Evolutionary conservation across 1,140 invertebrate species (phyloP).

Genomic region (Dreissena polymorpha): DNA sequence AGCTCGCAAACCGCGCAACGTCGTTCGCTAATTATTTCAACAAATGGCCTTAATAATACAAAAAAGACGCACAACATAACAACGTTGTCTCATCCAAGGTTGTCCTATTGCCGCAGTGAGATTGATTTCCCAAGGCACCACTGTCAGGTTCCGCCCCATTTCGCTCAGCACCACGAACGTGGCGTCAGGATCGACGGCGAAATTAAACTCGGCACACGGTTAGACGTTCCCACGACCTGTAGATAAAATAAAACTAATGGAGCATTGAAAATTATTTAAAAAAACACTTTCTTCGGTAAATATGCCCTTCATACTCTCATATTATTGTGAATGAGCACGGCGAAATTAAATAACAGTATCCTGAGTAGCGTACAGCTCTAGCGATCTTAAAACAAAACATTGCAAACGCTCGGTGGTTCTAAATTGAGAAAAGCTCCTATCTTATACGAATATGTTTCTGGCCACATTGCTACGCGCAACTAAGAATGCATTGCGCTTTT

Average conservation of each 20-base stretch:
- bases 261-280: not conserved
- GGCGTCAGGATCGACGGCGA: constrained; percentile 89
- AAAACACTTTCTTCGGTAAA: not conserved
- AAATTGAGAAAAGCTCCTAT: no score
- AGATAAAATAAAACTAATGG: no score
- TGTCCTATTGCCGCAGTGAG: constrained; percentile 50
- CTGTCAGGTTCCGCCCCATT: constrained; percentile 79
- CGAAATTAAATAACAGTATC: no score
- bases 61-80: not conserved
- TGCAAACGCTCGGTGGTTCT: no score
- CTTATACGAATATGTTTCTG: no score
- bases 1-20: no score
- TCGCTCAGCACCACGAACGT: constrained; percentile 92
- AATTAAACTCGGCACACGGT: constrained; percentile 89
- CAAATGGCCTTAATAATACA: no score
- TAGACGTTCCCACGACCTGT: constrained; percentile 86
- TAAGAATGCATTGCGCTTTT: no score
- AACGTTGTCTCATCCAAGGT: constrained; percentile 61
- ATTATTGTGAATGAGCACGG: not conserved
- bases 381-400: no score
- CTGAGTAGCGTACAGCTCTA: no score
- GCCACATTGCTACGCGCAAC: no score
- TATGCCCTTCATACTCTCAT: not conserved
- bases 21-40: no score
- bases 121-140: constrained; percentile 70